Evolutionary conservation across 2,797 vertebrate species (phyloP).

Genomic region (Anguilla megastoma): DNA sequence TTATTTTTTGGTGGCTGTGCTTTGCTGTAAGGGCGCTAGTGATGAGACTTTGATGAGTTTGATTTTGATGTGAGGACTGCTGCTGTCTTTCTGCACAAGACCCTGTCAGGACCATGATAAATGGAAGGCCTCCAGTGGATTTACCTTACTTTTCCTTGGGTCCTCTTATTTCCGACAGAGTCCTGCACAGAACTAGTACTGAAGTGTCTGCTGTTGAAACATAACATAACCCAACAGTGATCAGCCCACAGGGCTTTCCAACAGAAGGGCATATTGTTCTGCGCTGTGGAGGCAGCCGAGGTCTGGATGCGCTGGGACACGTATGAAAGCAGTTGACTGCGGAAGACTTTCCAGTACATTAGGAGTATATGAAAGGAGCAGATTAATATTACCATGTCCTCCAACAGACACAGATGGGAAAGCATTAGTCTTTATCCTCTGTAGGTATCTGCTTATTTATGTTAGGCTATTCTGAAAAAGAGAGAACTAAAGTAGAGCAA

Average conservation of each 20-base stretch:
- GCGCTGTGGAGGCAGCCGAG: slow-evolving; percentile 60
- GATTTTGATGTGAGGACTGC: slow-evolving; percentile 59
- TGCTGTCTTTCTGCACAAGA: slow-evolving; percentile 30
- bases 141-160: slow-evolving; percentile 82
- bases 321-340: slow-evolving; percentile 71
- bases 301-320: slow-evolving; percentile 72
- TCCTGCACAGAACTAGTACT: slow-evolving; percentile 79
- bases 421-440: slow-evolving; percentile 71
- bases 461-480: slow-evolving; percentile 63
- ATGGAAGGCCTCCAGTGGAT: slow-evolving; percentile 77
- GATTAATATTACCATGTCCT: slow-evolving; percentile 73
- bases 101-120: slow-evolving; percentile 79
- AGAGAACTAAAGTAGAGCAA: slow-evolving; percentile 65
- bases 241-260: slow-evolving; percentile 80
- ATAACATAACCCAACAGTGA: slow-evolving; percentile 85
- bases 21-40: not conserved
- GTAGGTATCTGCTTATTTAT: slow-evolving; percentile 71
- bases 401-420: slow-evolving; percentile 79
- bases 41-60: slow-evolving; percentile 48
- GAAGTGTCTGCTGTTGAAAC: slow-evolving; percentile 83
- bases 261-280: slow-evolving; percentile 86
- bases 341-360: slow-evolving; percentile 94
- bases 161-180: slow-evolving; percentile 84
- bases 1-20: not conserved
- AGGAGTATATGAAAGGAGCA: slow-evolving; percentile 83